Conservation (phyloP, 2,113 vertebrate genomes). For the Camelus bactrianus region DNA sequence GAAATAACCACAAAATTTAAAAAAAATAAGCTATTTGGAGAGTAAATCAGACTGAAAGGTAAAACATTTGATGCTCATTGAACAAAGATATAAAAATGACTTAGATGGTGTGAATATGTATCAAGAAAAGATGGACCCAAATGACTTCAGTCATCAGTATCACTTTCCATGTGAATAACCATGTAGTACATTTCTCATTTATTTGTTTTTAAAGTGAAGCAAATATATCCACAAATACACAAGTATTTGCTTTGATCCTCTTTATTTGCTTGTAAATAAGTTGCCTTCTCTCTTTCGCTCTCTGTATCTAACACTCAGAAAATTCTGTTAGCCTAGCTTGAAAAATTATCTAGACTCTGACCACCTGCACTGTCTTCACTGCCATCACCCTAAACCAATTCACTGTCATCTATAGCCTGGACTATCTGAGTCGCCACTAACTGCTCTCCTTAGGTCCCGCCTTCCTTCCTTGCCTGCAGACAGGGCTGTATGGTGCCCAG, state of each 20-base stretch:
- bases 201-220: constrained; percentile 35
- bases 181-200: not conserved
- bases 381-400: not conserved
- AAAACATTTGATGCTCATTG: not conserved
- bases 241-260: constrained; percentile 11
- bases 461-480: not conserved
- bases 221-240: not conserved
- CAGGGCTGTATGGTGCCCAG: too few relatives aligned
- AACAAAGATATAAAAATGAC: not conserved
- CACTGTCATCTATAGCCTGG: not conserved
- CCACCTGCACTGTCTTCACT: not conserved
- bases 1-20: not conserved
- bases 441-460: not conserved
- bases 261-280: constrained; percentile 3
- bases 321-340: not conserved
- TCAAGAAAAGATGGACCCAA: not conserved
- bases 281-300: not conserved
- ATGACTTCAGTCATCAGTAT: not conserved
- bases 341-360: not conserved
- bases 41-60: not conserved
- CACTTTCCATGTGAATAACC: not conserved
- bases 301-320: not conserved
- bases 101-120: not conserved
- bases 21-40: not conserved
- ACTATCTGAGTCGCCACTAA: not conserved